Conservation (phyloP, 2,888 invertebrate genomes). For the Metellina segmentata region DNA sequence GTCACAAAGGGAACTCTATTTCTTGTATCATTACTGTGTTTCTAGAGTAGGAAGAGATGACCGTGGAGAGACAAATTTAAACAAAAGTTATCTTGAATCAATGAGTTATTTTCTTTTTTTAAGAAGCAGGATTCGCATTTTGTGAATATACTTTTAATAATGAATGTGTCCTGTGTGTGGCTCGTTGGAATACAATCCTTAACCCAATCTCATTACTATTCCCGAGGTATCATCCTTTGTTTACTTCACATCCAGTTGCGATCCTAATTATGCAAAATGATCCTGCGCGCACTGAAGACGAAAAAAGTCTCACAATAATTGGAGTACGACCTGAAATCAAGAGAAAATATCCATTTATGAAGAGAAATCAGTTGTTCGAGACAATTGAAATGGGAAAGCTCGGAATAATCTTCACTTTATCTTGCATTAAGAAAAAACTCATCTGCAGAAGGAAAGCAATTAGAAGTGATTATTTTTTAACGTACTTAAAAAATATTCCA, state of each 20-base stretch:
- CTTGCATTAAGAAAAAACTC: not conserved
- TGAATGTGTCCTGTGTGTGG: too few species aligned
- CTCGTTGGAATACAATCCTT: too few species aligned
- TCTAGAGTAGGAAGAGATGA: too few species aligned
- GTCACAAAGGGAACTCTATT: too few species aligned
- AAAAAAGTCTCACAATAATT: not conserved
- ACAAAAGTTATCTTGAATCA: too few species aligned
- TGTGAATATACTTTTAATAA: too few species aligned
- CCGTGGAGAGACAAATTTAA: too few species aligned
- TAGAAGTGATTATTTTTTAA: slow-evolving; percentile 25
- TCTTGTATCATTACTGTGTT: too few species aligned
- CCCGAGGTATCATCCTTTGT: not conserved
- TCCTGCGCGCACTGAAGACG: not conserved
- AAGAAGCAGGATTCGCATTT: too few species aligned
- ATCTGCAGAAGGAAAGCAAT: slow-evolving; percentile 18
- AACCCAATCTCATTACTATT: not conserved
- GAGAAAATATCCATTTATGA: not conserved
- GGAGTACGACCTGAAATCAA: not conserved
- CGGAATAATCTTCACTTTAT: slow-evolving; percentile 5
- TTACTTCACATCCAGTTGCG: not conserved
- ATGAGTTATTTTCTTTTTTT: too few species aligned
- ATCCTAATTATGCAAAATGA: not conserved
- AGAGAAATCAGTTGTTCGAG: not conserved
- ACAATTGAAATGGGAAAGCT: not conserved
- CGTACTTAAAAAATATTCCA: slow-evolving; percentile 34